These are phyloP conservation scores for Ostrea edulis DNA, from an alignment of 1,140 invertebrate genomes.

Conservation along the genomic window DNA sequence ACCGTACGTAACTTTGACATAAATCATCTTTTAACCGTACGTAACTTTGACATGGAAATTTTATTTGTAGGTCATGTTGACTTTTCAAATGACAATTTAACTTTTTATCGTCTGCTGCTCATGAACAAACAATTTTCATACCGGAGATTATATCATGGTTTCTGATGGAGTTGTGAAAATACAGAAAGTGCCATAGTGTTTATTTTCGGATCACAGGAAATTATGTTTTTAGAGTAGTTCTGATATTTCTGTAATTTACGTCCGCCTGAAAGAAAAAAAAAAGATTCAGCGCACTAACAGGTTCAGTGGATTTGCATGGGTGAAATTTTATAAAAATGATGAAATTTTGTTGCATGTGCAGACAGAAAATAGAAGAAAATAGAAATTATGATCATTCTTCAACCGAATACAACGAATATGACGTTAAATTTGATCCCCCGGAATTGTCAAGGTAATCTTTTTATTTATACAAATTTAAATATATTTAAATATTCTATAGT, in stretches of 20 bases:
- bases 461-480: background rate
- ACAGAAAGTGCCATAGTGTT: conserved; percentile 4
- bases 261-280: background rate
- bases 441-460: conserved; percentile 31
- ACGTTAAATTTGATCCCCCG: background rate
- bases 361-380: conserved; percentile 17
- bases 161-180: conserved; percentile 1
- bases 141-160: background rate
- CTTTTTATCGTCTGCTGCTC: background rate
- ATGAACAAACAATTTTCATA: background rate
- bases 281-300: background rate
- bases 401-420: background rate
- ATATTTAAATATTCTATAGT: background rate
- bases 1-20: conserved; percentile 24
- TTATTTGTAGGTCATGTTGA: conserved; percentile 17
- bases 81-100: background rate
- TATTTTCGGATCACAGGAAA: conserved; percentile 34
- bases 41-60: conserved; percentile 15
- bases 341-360: conserved; percentile 25
- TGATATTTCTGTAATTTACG: background rate
- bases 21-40: conserved; percentile 21
- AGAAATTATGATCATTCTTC: background rate
- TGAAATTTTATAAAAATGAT: background rate
- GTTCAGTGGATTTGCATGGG: background rate
- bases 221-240: background rate